A percentile compares a stretch with the other conserved stretches of the same genome.
phyloP scores from a whole-genome alignment of 1,140 invertebrate species.

The Cotesia chilonis region DNA sequence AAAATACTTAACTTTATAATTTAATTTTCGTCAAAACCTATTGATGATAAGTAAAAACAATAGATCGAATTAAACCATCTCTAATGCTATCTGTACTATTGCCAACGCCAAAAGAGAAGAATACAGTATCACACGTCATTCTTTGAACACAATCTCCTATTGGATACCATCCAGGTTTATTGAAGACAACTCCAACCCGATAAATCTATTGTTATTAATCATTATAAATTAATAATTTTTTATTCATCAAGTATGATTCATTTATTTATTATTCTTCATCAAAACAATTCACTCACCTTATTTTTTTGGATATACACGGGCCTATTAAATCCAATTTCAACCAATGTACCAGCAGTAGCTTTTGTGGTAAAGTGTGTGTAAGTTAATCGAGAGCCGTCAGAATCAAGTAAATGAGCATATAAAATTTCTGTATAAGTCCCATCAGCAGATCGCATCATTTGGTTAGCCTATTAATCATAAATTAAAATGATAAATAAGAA shows the following conservation, averaged over 20 bases:
- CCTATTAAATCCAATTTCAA: slow-evolving; percentile 82
- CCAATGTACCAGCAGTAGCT: slow-evolving; percentile 69
- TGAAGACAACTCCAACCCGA: slow-evolving; percentile 81
- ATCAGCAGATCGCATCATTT: slow-evolving; percentile 18
- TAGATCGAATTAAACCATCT: slow-evolving; percentile 78
- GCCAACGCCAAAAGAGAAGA: slow-evolving; percentile 78
- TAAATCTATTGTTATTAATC: slow-evolving; percentile 67
- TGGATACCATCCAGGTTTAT: slow-evolving; percentile 81
- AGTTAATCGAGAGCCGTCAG: slow-evolving; percentile 77
- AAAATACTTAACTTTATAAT: neutral
- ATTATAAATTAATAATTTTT: neutral
- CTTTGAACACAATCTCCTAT: slow-evolving; percentile 73
- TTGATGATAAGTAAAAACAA: slow-evolving; percentile 69
- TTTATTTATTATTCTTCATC: neutral
- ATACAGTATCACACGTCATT: slow-evolving; percentile 72
- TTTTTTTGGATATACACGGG: slow-evolving; percentile 78
- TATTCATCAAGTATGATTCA: neutral
- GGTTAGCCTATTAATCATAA: slow-evolving; percentile 14
- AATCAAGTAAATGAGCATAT: slow-evolving; percentile 81
- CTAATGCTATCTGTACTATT: slow-evolving; percentile 72
- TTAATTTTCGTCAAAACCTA: neutral
- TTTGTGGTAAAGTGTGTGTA: slow-evolving; percentile 82
- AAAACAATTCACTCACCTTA: slow-evolving; percentile 64
- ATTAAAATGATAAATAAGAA: neutral
- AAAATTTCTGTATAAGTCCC: slow-evolving; percentile 76